A percentile compares a stretch with the other conserved stretches of the same genome.
phyloP scores from a whole-genome alignment of 2,113 vertebrate species.

The Strix aluco region DNA sequence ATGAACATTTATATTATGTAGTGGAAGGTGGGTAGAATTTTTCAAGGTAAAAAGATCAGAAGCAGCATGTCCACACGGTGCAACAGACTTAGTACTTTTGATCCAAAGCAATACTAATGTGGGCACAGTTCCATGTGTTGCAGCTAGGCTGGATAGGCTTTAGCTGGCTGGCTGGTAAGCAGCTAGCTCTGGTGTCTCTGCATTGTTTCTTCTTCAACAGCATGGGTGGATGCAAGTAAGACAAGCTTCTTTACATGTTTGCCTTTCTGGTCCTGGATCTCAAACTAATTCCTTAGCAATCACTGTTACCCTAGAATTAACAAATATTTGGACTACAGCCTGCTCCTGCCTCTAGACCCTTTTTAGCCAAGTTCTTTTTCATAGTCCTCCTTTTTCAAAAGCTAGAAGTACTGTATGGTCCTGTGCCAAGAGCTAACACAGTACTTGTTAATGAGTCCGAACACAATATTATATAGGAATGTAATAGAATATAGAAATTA shows the following conservation, averaged over 20 bases:
- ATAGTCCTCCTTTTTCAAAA: background rate
- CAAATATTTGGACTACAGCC: background rate
- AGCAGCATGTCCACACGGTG: background rate
- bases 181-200: background rate
- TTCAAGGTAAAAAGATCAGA: background rate
- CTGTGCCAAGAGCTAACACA: background rate
- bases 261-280: background rate
- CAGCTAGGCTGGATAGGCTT: background rate
- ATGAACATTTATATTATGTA: background rate
- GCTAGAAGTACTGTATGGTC: background rate
- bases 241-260: background rate
- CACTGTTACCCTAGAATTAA: background rate
- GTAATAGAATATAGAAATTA: conserved; percentile 14
- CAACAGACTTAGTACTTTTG: background rate
- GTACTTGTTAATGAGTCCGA: background rate
- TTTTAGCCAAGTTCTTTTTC: background rate
- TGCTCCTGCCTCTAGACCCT: background rate
- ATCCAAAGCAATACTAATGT: background rate
- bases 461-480: background rate
- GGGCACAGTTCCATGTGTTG: background rate
- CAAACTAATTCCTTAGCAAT: background rate
- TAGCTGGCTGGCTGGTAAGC: background rate
- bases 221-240: background rate
- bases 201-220: background rate
- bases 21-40: background rate